Evolutionary conservation across 2,797 vertebrate genomes (phyloP).

Genomic region (Myiothlypis chrysogaster): DNA sequence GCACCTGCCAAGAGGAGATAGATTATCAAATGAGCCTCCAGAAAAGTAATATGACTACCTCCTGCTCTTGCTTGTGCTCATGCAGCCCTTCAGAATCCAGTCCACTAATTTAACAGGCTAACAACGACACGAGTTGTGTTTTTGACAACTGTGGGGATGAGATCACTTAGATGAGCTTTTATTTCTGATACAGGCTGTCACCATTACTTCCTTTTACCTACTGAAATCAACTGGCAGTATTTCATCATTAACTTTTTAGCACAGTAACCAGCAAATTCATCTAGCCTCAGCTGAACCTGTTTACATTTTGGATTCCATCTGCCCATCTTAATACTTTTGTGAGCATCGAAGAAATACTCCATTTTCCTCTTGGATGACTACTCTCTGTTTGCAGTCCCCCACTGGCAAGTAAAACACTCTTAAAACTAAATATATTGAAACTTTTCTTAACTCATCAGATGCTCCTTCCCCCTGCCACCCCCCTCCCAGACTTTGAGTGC

Average conservation of each 20-base stretch:
- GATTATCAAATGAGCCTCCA: not conserved
- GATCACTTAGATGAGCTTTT: not conserved
- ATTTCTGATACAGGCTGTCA: not conserved
- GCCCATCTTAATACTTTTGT: not conserved
- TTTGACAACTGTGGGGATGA: not conserved
- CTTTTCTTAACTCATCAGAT: not conserved
- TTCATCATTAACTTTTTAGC: conserved; percentile 10
- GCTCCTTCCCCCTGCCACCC: not conserved
- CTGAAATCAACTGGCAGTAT: not conserved
- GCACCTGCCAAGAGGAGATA: not conserved
- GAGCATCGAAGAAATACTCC: not conserved
- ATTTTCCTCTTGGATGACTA: not conserved
- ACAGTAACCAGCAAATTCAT: not conserved
- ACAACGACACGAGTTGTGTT: not conserved
- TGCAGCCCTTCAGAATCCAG: not conserved
- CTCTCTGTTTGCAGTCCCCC: not conserved
- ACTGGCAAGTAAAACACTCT: not conserved
- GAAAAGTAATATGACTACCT: not conserved
- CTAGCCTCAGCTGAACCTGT: not conserved
- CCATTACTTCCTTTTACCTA: not conserved
- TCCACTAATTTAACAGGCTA: not conserved
- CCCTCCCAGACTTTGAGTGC: not conserved
- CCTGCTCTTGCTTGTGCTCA: not conserved
- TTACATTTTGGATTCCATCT: conserved; percentile 37
- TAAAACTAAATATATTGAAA: not conserved